phyloP scores from a whole-genome alignment of 2,797 vertebrate species.

The Capromys pilorides region DNA sequence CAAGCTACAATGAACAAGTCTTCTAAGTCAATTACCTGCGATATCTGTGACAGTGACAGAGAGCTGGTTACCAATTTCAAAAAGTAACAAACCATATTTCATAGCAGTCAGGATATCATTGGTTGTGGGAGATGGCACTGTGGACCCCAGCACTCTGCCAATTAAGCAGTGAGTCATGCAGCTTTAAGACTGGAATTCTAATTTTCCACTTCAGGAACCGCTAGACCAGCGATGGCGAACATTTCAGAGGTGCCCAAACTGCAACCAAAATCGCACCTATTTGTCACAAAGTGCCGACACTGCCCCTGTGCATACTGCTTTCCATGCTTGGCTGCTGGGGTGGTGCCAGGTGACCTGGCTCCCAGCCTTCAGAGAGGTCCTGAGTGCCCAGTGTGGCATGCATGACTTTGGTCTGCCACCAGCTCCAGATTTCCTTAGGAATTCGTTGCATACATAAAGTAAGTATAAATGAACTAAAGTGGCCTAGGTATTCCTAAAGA shows the following conservation, averaged over 20 bases:
- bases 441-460: background rate
- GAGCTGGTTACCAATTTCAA: background rate
- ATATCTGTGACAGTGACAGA: background rate
- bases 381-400: background rate
- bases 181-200: background rate
- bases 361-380: background rate
- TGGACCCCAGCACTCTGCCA: background rate
- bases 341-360: background rate
- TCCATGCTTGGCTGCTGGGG: background rate
- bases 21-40: background rate
- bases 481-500: background rate
- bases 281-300: background rate
- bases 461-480: background rate
- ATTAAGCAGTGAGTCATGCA: background rate
- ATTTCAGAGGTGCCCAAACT: background rate
- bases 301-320: background rate
- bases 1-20: background rate
- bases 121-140: background rate
- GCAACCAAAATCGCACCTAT: background rate
- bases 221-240: background rate
- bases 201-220: constrained; percentile 41
- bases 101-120: background rate
- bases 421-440: background rate
- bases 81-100: background rate
- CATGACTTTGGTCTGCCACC: background rate